Percentiles rank a stretch among this genome's conserved stretches.
Evolutionary conservation across 1,140 invertebrate species (phyloP).

Genomic region (Chymomyza costata): DNA sequence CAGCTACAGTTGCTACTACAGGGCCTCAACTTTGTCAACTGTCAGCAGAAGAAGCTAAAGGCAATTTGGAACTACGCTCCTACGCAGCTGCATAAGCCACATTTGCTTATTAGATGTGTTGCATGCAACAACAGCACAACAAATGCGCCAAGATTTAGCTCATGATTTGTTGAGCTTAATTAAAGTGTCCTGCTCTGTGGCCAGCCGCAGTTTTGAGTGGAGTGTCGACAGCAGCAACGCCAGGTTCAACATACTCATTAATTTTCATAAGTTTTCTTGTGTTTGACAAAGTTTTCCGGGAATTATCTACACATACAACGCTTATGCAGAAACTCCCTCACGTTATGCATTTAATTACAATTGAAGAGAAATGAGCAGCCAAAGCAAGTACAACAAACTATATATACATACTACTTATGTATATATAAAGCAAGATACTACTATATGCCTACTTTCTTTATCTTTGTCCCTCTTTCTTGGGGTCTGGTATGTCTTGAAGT

Average conservation of each 20-base stretch:
- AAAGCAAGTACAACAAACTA: no score
- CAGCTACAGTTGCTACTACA: no score
- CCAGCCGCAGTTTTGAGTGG: no score
- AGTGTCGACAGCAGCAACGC: not conserved
- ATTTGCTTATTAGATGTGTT: no score
- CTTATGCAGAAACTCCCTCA: no score
- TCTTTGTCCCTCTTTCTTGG: slow-evolving; percentile 5
- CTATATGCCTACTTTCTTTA: no score
- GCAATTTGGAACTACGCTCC: slow-evolving; percentile 4
- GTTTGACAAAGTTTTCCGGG: slow-evolving; percentile 21
- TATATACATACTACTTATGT: no score
- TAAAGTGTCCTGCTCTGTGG: slow-evolving; percentile 12
- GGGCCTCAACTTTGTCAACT: no score
- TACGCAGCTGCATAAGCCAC: no score
- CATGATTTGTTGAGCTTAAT: slow-evolving; percentile 13
- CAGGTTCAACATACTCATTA: slow-evolving; percentile 25
- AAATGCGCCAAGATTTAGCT: no score
- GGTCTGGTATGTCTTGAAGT: slow-evolving; percentile 6
- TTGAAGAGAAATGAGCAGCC: slow-evolving; percentile 13
- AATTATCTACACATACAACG: slow-evolving; percentile 3
- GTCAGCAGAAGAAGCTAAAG: slow-evolving; percentile 10
- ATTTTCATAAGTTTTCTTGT: slow-evolving; percentile 21
- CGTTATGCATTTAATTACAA: slow-evolving; percentile 29
- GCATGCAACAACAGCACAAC: no score
- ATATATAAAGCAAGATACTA: no score